These are phyloP conservation scores for Sorex maritimensis DNA, from an alignment of 2,797 vertebrate genomes.

Conservation along the genomic window DNA sequence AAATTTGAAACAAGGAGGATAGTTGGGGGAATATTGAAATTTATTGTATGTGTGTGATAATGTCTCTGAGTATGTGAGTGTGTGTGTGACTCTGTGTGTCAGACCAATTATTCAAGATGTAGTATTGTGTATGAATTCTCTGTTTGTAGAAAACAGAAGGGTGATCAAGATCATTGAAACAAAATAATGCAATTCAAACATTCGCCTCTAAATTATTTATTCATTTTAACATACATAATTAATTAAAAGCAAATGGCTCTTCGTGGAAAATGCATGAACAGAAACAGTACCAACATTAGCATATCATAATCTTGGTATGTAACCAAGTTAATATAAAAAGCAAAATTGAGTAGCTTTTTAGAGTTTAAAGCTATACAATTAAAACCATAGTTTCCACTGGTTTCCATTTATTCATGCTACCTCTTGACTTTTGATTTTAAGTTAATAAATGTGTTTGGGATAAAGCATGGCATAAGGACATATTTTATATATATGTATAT, in stretches of 20 bases:
- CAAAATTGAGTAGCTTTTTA: slow-evolving; percentile 19
- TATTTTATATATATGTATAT: not conserved
- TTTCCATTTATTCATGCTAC: not conserved
- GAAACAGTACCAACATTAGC: not conserved
- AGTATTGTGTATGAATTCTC: not conserved
- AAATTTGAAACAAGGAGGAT: slow-evolving; percentile 30
- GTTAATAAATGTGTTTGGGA: not conserved
- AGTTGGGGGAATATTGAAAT: not conserved
- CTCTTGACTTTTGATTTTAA: not conserved
- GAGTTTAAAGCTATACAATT: not conserved
- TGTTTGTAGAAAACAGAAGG: not conserved
- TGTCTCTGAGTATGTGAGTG: not conserved
- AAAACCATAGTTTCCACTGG: not conserved
- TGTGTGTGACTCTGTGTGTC: not conserved
- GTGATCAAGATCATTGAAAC: not conserved
- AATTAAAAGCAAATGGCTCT: slow-evolving; percentile 10
- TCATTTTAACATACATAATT: slow-evolving; percentile 5
- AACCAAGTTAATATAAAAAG: not conserved
- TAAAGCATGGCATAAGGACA: slow-evolving; percentile 6
- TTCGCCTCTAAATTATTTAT: slow-evolving; percentile 31
- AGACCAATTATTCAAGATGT: too few relatives aligned
- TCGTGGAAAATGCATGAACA: not conserved
- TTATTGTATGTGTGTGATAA: not conserved
- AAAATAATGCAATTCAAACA: not conserved
- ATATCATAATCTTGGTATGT: not conserved